phyloP scores from a whole-genome alignment of 2,888 invertebrate species.

The Meganola albula region DNA sequence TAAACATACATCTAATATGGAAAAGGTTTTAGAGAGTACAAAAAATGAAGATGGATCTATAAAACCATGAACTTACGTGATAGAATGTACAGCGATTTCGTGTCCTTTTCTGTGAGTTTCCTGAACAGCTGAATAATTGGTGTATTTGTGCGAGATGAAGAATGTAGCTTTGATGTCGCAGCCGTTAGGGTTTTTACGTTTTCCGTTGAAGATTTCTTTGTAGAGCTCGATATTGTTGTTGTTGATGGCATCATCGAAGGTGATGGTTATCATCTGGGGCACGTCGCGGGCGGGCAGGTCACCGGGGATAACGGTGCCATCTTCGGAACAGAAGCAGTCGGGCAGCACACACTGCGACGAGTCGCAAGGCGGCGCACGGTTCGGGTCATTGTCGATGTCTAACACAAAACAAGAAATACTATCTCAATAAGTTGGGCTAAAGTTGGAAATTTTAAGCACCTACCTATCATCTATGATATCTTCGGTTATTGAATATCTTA shows the following conservation, averaged over 20 bases:
- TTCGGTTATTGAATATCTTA: conserved; percentile 2
- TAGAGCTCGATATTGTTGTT: conserved; percentile 96
- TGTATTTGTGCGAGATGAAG: conserved; percentile 95
- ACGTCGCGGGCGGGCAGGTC: conserved; percentile 90
- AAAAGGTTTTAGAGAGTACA: too few species aligned
- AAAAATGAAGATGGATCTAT: too few species aligned
- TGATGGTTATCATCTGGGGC: conserved; percentile 96
- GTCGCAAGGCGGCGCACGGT: conserved; percentile 94
- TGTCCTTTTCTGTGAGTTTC: conserved; percentile 94
- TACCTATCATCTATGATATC: too few species aligned
- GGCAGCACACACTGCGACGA: conserved; percentile 90
- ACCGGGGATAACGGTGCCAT: conserved; percentile 91
- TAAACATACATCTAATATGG: too few species aligned
- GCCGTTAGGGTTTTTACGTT: conserved; percentile 94
- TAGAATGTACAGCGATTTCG: conserved; percentile 95
- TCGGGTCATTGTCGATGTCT: conserved; percentile 96
- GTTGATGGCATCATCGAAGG: conserved; percentile 96
- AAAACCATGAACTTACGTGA: conserved; percentile 84
- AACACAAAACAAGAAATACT: conserved; percentile 38
- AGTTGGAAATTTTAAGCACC: neutral
- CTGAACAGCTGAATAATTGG: conserved; percentile 94
- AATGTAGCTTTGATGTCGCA: conserved; percentile 95
- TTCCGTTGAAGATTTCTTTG: conserved; percentile 93
- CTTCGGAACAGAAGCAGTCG: conserved; percentile 96
- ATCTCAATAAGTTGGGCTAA: too few species aligned